A percentile compares a stretch with the other conserved stretches of the same genome.
Evolutionary conservation across 2,888 invertebrate species (phyloP).

Genomic region (Heliconius erato): DNA sequence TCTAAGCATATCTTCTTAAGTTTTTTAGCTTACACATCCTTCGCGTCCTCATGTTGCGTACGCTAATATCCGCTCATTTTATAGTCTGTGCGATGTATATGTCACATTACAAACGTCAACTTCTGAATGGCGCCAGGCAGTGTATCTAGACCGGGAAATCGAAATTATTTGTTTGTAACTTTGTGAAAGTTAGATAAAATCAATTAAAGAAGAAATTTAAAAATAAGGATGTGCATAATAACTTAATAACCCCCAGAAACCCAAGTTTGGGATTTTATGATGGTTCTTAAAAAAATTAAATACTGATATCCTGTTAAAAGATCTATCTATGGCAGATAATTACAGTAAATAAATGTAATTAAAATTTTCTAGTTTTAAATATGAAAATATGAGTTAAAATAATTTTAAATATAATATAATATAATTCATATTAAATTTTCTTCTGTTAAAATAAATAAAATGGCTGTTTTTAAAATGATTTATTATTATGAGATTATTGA

Average conservation of each 20-base stretch:
- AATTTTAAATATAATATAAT: not conserved
- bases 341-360: not conserved
- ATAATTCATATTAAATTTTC: not conserved
- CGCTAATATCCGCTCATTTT: not conserved
- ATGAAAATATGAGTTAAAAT: not conserved
- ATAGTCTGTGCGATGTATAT: too few species aligned
- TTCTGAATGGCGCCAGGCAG: not conserved
- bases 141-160: not conserved
- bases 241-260: not conserved
- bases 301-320: conserved; percentile 9
- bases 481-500: too few species aligned
- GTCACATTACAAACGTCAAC: not conserved
- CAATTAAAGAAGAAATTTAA: not conserved
- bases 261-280: not conserved
- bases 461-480: too few species aligned
- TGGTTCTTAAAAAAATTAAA: not conserved
- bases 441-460: not conserved
- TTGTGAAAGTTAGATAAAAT: conserved; percentile 4
- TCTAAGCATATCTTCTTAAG: too few species aligned
- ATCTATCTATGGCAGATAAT: not conserved
- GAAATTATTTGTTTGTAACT: not conserved
- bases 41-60: too few species aligned
- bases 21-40: too few species aligned
- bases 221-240: conserved; percentile 2
- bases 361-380: not conserved